A percentile compares a stretch with the other conserved stretches of the same genome.
Conservation (phyloP, 2,888 invertebrate species). For the Polyploca ridens region DNA sequence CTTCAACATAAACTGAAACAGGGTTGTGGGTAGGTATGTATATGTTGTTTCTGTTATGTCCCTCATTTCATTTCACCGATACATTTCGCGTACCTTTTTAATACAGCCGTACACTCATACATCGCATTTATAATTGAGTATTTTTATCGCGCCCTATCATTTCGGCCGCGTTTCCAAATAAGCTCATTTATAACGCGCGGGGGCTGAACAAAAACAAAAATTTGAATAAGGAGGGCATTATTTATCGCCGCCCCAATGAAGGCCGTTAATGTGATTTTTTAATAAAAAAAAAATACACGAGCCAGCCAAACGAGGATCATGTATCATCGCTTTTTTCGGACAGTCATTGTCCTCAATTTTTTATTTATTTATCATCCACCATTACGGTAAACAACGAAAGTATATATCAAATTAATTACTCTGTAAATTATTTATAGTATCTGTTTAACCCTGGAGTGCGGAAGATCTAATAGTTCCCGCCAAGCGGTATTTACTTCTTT, state of each 20-base stretch:
- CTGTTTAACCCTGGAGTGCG: background rate
- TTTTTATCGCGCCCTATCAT: slow-evolving; percentile 80
- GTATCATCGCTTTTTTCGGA: slow-evolving; percentile 83
- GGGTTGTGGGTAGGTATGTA: background rate
- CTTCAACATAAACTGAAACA: background rate
- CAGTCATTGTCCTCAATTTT: slow-evolving; percentile 79
- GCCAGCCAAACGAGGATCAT: slow-evolving; percentile 81
- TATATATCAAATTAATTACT: slow-evolving; percentile 76
- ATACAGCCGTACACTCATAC: slow-evolving; percentile 40
- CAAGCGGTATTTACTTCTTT: background rate
- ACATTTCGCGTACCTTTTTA: slow-evolving; percentile 16
- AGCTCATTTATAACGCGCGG: slow-evolving; percentile 82
- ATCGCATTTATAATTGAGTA: slow-evolving; percentile 65
- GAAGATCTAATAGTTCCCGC: background rate
- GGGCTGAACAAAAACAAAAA: slow-evolving; percentile 83
- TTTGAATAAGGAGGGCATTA: slow-evolving; percentile 85
- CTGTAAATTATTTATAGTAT: slow-evolving; percentile 47
- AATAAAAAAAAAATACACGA: slow-evolving; percentile 79
- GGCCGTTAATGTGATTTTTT: slow-evolving; percentile 85
- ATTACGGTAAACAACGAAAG: slow-evolving; percentile 60
- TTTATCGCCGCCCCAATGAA: slow-evolving; percentile 84
- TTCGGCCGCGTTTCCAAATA: slow-evolving; percentile 77
- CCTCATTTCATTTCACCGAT: slow-evolving; percentile 4
- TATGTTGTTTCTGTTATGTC: background rate
- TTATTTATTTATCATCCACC: slow-evolving; percentile 64